A percentile compares a stretch with the other conserved stretches of the same genome.
Evolutionary conservation across 2,888 invertebrate genomes (phyloP).

Genomic region (Macrostomum cliftonense): DNA sequence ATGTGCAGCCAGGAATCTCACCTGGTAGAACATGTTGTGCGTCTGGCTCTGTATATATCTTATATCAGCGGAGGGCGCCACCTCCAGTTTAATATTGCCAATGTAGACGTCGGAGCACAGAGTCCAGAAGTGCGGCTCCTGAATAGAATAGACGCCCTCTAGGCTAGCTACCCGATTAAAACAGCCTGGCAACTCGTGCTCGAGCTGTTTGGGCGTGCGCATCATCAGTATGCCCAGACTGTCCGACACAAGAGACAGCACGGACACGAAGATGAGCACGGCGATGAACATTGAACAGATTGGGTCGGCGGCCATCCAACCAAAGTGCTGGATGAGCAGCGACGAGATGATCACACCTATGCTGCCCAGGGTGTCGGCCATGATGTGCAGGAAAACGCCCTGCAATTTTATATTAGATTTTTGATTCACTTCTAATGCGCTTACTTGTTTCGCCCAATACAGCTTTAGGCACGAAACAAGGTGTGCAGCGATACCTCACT

Average conservation of each 20-base stretch:
- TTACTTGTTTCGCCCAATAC: too few species aligned
- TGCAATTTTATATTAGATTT: background rate
- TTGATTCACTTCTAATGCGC: too few species aligned
- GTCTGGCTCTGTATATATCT: conserved; percentile 77
- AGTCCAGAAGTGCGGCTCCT: conserved; percentile 96
- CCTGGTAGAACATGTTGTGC: conserved; percentile 74
- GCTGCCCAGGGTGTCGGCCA: conserved; percentile 85
- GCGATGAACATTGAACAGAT: conserved; percentile 94
- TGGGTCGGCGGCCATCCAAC: conserved; percentile 96
- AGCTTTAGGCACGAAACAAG: too few species aligned
- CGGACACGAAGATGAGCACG: conserved; percentile 52
- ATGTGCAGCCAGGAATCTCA: too few species aligned
- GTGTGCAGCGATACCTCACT: too few species aligned
- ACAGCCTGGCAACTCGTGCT: conserved; percentile 62
- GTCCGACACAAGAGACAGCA: conserved; percentile 44
- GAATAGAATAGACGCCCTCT: conserved; percentile 80
- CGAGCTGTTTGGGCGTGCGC: conserved; percentile 63
- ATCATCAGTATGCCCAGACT: conserved; percentile 80
- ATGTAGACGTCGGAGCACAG: conserved; percentile 78
- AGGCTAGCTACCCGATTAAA: conserved; percentile 58
- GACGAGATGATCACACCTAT: conserved; percentile 91
- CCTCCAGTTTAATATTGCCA: conserved; percentile 79
- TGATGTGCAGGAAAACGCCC: conserved; percentile 82
- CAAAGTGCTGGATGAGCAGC: conserved; percentile 74
- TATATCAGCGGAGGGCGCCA: conserved; percentile 70